Evolutionary conservation across 2,888 invertebrate species (phyloP), one percentile per base, ranked within the genome.

Genomic region (Alsophila aescularia): DNA sequence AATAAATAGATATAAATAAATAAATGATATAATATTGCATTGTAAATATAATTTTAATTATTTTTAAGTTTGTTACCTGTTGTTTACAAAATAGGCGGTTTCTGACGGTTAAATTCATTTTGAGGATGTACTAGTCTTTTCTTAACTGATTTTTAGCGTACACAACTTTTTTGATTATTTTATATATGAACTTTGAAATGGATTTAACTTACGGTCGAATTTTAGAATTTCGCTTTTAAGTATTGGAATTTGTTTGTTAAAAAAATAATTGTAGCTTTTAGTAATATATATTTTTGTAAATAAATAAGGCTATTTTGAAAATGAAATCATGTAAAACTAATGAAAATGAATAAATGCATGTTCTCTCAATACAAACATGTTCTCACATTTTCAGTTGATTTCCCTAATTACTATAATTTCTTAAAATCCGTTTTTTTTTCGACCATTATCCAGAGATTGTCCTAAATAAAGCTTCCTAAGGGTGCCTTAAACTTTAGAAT

Each of bases 401-500:
- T 29, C n/a, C 10, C 8, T 1, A 24, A 5, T 24, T 5, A 7
- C n/a, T n/a, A 1, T 5, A 24, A 24, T 24, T 24, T 2, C 18
- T 5, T 18, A n/a, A 31, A 2, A 32, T 32, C 12, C 5, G 5
- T 13, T 32, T 32, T 13, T 32, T 48, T 52, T 48, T 61, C 58
- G 64, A 64, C 67, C 64, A 60, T 62, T 52, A 21, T 42, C 24
- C 57, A 60, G 63, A 60, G 31, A 58, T 58, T 60, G 58, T 16
- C 51, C n/a, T 36, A 31, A 50, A 44, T 35, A 37, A 60, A 79
- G 80, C 86, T 87, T 88, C 87, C 86, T 66, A 58, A 65, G 82
- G 85, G 90, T 90, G 90, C 90, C 90, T 90, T 90, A 89, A 55
- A 66, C 61, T 69, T 66, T 70, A 73, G 65, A 69, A 61, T 62